phyloP scores from a whole-genome alignment of 2,113 vertebrate species.

The Marmota monax region DNA sequence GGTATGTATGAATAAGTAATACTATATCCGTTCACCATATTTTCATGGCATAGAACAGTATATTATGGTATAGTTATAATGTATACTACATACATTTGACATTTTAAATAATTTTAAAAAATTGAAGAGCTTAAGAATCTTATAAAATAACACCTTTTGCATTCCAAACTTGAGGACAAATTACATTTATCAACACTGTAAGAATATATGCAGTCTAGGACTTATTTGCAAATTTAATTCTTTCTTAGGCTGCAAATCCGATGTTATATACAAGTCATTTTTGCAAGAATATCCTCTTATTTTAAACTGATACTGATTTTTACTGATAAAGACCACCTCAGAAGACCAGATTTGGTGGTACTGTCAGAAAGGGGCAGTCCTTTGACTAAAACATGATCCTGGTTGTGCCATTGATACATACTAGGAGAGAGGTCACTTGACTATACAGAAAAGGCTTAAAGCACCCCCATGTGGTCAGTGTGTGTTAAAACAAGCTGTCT shows the following conservation, averaged over 20 bases:
- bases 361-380: neutral
- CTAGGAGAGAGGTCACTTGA: rapidly evolving
- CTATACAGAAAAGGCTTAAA: conserved; percentile 50
- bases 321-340: neutral
- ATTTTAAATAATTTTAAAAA: neutral
- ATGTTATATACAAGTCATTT: neutral
- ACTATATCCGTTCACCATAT: neutral
- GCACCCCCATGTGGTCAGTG: conserved; percentile 60
- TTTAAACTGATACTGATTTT: conserved; percentile 44
- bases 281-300: neutral
- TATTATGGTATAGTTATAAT: neutral
- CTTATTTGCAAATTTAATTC: neutral
- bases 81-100: neutral
- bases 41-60: neutral
- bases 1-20: neutral
- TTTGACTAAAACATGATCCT: neutral
- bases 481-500: neutral
- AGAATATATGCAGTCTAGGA: neutral
- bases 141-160: neutral
- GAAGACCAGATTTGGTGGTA: neutral
- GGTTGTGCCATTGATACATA: rapidly evolving
- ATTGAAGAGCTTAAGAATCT: neutral
- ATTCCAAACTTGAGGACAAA: neutral
- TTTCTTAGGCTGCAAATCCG: neutral
- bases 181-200: neutral